Evolutionary conservation across 92 coral and sea anemone genomes (phyloP), one percentile per base, ranked within the genome.

Genomic region (Zoanthus sociatus): DNA sequence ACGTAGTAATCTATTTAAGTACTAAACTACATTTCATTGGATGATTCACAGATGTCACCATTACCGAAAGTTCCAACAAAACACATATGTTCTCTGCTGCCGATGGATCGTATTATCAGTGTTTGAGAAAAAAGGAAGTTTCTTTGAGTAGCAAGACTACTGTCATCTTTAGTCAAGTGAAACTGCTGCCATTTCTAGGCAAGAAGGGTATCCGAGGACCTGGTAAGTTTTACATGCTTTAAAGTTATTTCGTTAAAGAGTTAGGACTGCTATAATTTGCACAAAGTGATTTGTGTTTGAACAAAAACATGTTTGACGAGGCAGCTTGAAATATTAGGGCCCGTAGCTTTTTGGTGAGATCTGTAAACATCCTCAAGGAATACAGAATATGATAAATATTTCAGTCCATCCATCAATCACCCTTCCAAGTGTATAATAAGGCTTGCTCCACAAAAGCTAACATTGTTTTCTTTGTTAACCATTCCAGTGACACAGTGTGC

Each of bases 171-270:
- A 63, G 44, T 12, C 84, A 79, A 48, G 55, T 79, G 20, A 21
- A 79, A 12, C 73, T 79, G 45, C 84, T 61, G 20, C 84, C 84
- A 79, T 79, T 79, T 64, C 84, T 74, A 45, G 71, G 15, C 61
- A 45, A 48, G 44, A 13, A 61, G 11, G 84, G 84, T 16, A 33
- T 14, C n/a, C 16, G 45, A n/a, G 84, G 84, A 45, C 18, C 74
- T 6, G 84, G 84, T 79, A 47, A 45, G 61, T 53, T 17, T 16
- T 6, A 61, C 7, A 61, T 15, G 53, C 5, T 5, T 48, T 5
- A 48, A 48, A 48, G 6, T 9, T 9, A 48, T 48, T 48, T 26
- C 26, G 26, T 26, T 26, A 26, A 26, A 26, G 26, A 26, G 26
- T 26, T 26, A 26, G 26, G 26, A 26, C 26, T 26, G 26, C 26